Evolutionary conservation across 2,113 vertebrate species (phyloP).

Genomic region (Chaetodon trifascialis): DNA sequence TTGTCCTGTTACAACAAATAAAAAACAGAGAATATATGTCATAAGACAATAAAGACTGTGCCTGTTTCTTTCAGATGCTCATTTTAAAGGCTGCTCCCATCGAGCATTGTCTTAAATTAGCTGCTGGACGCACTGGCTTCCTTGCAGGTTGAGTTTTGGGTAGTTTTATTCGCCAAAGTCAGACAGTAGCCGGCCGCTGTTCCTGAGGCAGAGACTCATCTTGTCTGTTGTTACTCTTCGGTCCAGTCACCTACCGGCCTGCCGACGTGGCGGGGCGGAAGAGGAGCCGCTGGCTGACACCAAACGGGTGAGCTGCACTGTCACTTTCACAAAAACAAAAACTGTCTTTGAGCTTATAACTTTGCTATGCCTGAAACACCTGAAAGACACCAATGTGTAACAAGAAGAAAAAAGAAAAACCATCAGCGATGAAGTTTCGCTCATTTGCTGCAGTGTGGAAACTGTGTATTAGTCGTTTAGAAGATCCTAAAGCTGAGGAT

Average conservation of each 20-base stretch:
- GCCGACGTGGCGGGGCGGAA: slow-evolving; percentile 88
- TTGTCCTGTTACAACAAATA: not conserved
- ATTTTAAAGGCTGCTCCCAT: not conserved
- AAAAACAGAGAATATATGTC: not conserved
- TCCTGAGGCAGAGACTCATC: slow-evolving; percentile 30
- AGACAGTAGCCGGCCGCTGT: rapidly evolving
- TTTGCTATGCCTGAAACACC: not conserved
- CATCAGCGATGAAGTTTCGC: not conserved
- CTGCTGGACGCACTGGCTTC: not conserved
- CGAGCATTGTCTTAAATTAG: not conserved
- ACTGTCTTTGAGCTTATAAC: slow-evolving; percentile 23
- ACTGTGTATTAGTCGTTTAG: not conserved
- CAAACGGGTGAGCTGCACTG: slow-evolving; percentile 77
- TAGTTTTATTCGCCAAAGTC: not conserved
- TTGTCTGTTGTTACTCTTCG: slow-evolving; percentile 53
- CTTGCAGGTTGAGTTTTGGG: no score
- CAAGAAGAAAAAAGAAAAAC: no score
- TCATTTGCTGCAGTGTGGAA: not conserved
- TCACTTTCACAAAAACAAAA: slow-evolving; percentile 61
- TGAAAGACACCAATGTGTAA: no score
- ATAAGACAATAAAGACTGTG: no score
- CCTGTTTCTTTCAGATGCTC: no score
- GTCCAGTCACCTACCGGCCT: slow-evolving; percentile 64
- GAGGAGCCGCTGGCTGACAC: slow-evolving; percentile 68
- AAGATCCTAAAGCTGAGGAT: slow-evolving; percentile 1